These are phyloP conservation scores for Tetrao urogallus DNA, from an alignment of 2,113 vertebrate species.

Conservation along the genomic window DNA sequence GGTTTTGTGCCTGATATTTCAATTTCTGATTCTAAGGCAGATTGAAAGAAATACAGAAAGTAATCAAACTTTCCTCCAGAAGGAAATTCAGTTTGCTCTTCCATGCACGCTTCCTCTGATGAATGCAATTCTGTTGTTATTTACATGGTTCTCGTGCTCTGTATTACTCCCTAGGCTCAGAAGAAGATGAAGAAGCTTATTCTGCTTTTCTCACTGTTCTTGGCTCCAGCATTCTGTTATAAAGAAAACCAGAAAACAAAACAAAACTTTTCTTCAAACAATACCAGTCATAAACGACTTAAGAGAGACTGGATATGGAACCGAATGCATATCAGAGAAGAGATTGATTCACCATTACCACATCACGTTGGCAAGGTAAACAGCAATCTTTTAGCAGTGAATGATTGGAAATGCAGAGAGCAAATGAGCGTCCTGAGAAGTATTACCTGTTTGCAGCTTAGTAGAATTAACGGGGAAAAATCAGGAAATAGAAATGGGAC, in stretches of 20 bases:
- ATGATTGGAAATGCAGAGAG: not conserved
- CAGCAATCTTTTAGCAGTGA: not conserved
- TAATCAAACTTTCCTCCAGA: not conserved
- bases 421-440: not conserved
- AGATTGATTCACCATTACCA: conserved; percentile 72
- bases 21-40: not conserved
- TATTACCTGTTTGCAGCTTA: not conserved
- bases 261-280: not conserved
- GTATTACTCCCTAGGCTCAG: not conserved
- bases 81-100: not conserved
- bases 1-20: not conserved
- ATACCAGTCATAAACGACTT: conserved; percentile 61
- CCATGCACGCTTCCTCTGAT: not conserved
- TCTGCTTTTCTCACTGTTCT: conserved; percentile 29
- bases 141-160: not conserved
- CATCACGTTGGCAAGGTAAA: conserved; percentile 87
- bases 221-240: not conserved
- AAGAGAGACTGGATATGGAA: conserved; percentile 95
- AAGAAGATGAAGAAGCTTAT: conserved; percentile 52
- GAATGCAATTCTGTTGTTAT: not conserved
- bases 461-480: not conserved
- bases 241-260: not conserved
- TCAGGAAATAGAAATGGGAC: not conserved
- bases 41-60: not conserved
- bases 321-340: conserved; percentile 83